These are phyloP conservation scores for Gopherus evgoodei DNA, from an alignment of 2,113 vertebrate genomes.

Conservation along the genomic window DNA sequence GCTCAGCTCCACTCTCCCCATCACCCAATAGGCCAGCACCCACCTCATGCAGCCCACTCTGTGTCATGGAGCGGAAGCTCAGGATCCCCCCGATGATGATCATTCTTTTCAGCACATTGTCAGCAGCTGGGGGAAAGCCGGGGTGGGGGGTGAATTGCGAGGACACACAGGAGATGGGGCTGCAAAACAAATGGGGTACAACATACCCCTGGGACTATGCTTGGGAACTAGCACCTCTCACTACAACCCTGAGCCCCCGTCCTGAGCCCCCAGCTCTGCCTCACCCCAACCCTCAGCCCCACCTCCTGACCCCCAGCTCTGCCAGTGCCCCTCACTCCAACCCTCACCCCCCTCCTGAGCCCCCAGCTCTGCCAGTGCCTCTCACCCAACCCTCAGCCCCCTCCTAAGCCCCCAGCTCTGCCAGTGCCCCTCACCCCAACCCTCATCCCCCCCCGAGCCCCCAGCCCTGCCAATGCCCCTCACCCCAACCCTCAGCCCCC, in stretches of 20 bases:
- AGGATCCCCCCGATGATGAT: slow-evolving; percentile 95
- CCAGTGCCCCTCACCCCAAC: too few species aligned
- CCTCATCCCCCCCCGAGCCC: too few species aligned
- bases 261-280: too few species aligned
- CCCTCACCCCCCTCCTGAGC: too few species aligned
- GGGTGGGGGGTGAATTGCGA: neutral
- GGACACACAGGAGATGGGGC: neutral
- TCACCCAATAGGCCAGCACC: neutral
- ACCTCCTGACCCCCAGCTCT: too few species aligned
- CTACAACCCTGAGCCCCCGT: neutral
- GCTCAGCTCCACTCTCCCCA: neutral
- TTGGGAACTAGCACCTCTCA: neutral
- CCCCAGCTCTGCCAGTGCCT: too few species aligned
- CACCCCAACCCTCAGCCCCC: too few species aligned
- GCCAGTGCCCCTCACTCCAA: too few species aligned
- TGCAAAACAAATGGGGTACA: neutral
- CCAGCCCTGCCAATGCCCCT: too few species aligned
- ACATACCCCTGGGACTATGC: neutral
- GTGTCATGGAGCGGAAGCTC: slow-evolving; percentile 89
- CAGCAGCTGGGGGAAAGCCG: slow-evolving; percentile 78
- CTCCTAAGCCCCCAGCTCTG: too few species aligned
- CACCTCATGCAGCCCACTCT: slow-evolving; percentile 89
- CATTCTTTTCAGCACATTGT: slow-evolving; percentile 93
- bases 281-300: too few species aligned
- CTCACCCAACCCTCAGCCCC: too few species aligned